Percentiles rank a stretch among this genome's conserved stretches.
Conservation (phyloP, 2,797 vertebrate genomes). For the Melanotaenia boesemani region DNA sequence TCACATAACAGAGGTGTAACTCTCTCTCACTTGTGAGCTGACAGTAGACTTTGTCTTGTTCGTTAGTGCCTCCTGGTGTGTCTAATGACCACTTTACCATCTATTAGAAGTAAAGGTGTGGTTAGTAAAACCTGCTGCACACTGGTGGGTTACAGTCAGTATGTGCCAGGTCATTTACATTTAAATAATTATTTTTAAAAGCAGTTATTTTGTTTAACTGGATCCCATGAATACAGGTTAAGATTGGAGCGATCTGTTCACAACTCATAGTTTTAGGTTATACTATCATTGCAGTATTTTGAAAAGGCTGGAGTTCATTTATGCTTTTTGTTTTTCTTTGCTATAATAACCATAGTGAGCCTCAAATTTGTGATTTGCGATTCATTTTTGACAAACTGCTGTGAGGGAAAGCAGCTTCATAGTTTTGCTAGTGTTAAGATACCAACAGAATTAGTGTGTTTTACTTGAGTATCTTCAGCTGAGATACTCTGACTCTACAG, state of each 20-base stretch:
- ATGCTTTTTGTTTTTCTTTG: no score
- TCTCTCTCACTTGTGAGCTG: not conserved
- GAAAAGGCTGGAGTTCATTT: no score
- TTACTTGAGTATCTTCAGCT: no score
- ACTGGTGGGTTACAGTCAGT: not conserved
- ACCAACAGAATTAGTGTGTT: no score
- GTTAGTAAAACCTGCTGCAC: not conserved
- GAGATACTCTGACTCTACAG: no score
- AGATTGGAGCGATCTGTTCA: not conserved
- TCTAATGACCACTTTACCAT: constrained; percentile 14
- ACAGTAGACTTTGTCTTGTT: constrained; percentile 25
- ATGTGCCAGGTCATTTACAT: not conserved
- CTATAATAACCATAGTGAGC: no score
- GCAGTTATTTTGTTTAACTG: not conserved
- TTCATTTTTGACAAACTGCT: no score
- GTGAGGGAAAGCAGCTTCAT: no score
- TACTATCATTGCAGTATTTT: no score
- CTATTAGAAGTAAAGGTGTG: constrained; percentile 1
- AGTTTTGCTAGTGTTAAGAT: no score
- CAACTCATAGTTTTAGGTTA: no score
- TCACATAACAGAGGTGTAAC: not conserved
- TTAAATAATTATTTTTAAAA: not conserved
- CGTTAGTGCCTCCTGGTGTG: constrained; percentile 60
- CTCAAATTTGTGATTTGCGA: no score
- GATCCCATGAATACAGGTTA: not conserved